A percentile compares a stretch with the other conserved stretches of the same genome.
Evolutionary conservation across 2,888 invertebrate species (phyloP).

Genomic region (Leucophenga montana): DNA sequence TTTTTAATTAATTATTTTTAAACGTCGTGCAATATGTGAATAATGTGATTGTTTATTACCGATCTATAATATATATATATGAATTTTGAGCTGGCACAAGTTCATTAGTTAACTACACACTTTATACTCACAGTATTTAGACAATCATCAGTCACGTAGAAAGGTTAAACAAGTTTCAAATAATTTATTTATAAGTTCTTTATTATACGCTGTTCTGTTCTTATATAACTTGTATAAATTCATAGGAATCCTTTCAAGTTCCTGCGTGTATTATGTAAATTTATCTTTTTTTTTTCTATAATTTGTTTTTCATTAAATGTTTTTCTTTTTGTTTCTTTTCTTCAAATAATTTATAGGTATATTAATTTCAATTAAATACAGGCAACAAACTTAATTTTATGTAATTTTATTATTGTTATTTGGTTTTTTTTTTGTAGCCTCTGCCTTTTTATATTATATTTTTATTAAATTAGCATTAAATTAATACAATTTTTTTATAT

Average conservation of each 20-base stretch:
- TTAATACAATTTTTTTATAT: neutral
- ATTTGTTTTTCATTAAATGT: neutral
- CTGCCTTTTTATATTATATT: neutral
- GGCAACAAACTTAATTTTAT: slow-evolving; percentile 57
- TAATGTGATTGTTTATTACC: too few species aligned
- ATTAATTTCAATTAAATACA: slow-evolving; percentile 42
- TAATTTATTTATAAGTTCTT: neutral
- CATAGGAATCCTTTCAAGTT: slow-evolving; percentile 20
- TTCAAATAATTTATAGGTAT: neutral
- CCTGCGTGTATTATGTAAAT: neutral
- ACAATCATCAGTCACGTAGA: too few species aligned
- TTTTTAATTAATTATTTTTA: too few species aligned
- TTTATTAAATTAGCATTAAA: neutral
- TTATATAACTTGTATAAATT: slow-evolving; percentile 28
- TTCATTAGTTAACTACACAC: too few species aligned
- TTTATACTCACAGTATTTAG: too few species aligned
- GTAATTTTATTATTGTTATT: slow-evolving; percentile 33
- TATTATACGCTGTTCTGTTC: slow-evolving; percentile 11
- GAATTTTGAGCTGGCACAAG: too few species aligned
- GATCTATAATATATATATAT: too few species aligned
- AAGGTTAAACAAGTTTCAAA: slow-evolving; percentile 41
- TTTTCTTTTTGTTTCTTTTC: neutral
- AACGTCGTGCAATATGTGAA: too few species aligned
- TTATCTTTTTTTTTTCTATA: neutral
- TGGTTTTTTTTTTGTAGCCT: slow-evolving; percentile 10